These are phyloP conservation scores for Berghia stephanieae DNA, from an alignment of 1,140 invertebrate genomes.

Conservation along the genomic window DNA sequence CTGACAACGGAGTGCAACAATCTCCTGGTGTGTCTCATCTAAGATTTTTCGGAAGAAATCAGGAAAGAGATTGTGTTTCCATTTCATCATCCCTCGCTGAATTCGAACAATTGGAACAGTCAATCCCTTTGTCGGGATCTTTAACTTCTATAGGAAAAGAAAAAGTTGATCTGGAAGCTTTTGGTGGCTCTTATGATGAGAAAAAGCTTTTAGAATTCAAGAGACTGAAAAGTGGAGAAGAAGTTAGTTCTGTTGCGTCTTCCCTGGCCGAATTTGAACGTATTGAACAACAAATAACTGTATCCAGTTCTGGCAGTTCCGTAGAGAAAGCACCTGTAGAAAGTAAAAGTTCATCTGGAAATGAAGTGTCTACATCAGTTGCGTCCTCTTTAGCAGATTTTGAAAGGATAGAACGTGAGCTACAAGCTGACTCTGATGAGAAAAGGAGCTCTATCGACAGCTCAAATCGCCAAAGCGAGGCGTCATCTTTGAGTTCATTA, in stretches of 20 bases:
- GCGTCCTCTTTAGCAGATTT: constrained; percentile 59
- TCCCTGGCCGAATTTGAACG: constrained; percentile 94
- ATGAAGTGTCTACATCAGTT: constrained; percentile 32
- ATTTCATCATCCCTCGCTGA: constrained; percentile 68
- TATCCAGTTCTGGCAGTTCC: constrained; percentile 68
- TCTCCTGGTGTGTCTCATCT: constrained; percentile 47
- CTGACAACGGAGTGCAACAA: constrained; percentile 44
- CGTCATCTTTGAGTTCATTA: constrained; percentile 66
- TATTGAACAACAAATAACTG: constrained; percentile 84
- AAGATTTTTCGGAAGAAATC: constrained; percentile 65
- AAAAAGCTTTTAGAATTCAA: constrained; percentile 39
- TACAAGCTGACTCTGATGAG: constrained; percentile 41
- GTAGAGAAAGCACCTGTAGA: constrained; percentile 55
- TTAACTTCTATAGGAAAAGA: constrained; percentile 50
- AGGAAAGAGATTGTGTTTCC: constrained; percentile 65
- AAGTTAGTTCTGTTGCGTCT: constrained; percentile 89
- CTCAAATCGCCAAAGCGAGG: constrained; percentile 51
- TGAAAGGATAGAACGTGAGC: constrained; percentile 60
- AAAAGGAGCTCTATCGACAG: constrained; percentile 53
- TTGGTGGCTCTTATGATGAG: constrained; percentile 48
- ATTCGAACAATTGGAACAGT: constrained; percentile 68
- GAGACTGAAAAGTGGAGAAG: constrained; percentile 78
- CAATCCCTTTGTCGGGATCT: constrained; percentile 59
- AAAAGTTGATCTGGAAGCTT: constrained; percentile 47
- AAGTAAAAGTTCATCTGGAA: constrained; percentile 49